These are phyloP conservation scores for Onychomys arenicola DNA, from an alignment of 2,797 vertebrate species.

Conservation along the genomic window DNA sequence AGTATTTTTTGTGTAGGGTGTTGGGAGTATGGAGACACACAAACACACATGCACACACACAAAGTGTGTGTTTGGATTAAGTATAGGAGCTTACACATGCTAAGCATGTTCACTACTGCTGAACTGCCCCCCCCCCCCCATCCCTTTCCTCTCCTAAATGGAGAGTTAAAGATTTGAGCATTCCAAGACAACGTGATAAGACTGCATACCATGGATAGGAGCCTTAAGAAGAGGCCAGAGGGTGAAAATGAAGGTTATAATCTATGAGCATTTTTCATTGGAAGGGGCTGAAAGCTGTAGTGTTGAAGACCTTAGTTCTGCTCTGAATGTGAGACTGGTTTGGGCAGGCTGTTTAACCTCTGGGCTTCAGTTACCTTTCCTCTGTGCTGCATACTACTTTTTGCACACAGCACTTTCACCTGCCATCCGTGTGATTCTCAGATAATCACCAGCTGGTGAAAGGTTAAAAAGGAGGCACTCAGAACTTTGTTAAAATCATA, in stretches of 20 bases:
- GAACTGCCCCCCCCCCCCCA: background rate
- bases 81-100: background rate
- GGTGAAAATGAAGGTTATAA: background rate
- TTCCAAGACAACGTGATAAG: slow-evolving; percentile 5
- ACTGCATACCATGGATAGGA: background rate
- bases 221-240: background rate
- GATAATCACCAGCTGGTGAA: slow-evolving; percentile 23
- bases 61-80: background rate
- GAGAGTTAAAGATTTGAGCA: slow-evolving; percentile 17
- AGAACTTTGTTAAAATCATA: slow-evolving; percentile 59
- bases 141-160: background rate
- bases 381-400: slow-evolving; percentile 24
- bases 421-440: slow-evolving; percentile 63
- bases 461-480: slow-evolving; percentile 71
- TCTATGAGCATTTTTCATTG: slow-evolving; percentile 39
- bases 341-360: slow-evolving; percentile 33
- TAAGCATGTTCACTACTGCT: background rate
- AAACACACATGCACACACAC: background rate
- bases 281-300: background rate
- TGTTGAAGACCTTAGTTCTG: background rate
- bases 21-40: background rate
- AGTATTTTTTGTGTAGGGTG: background rate
- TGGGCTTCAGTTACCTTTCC: slow-evolving; percentile 10
- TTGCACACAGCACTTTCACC: background rate
- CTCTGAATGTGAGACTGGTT: slow-evolving; percentile 10